A percentile compares a stretch with the other conserved stretches of the same genome.
phyloP scores from a whole-genome alignment of 2,113 vertebrate species.

The Heptranchias perlo region DNA sequence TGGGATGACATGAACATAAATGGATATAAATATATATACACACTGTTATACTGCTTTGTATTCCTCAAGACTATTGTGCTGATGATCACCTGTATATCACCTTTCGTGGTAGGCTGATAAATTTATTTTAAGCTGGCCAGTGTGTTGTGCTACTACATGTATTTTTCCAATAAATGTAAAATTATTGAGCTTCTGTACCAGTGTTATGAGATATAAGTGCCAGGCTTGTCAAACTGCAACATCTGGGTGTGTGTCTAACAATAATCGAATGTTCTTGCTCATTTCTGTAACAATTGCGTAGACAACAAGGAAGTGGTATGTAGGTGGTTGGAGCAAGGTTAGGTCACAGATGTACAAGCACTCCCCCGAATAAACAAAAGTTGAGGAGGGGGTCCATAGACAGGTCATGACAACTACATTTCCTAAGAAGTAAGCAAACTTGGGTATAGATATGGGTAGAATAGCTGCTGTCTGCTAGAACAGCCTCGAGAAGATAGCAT shows the following conservation, averaged over 20 bases:
- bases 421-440: background rate
- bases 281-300: background rate
- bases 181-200: background rate
- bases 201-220: background rate
- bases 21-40: too few species aligned
- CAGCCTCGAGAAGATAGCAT: background rate
- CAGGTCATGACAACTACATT: background rate
- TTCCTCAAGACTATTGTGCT: background rate
- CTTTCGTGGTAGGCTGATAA: background rate
- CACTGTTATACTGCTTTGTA: background rate
- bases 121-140: background rate
- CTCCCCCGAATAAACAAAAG: background rate
- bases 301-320: background rate
- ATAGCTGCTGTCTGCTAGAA: background rate
- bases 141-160: background rate
- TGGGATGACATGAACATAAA: background rate
- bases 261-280: too few species aligned
- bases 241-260: background rate
- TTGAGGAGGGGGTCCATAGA: background rate
- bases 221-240: background rate
- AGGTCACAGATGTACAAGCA: background rate
- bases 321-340: background rate
- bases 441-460: background rate
- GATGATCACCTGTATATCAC: background rate
- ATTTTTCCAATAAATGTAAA: background rate